phyloP scores from a whole-genome alignment of 2,888 invertebrate species.

The Antheraea yamamai region DNA sequence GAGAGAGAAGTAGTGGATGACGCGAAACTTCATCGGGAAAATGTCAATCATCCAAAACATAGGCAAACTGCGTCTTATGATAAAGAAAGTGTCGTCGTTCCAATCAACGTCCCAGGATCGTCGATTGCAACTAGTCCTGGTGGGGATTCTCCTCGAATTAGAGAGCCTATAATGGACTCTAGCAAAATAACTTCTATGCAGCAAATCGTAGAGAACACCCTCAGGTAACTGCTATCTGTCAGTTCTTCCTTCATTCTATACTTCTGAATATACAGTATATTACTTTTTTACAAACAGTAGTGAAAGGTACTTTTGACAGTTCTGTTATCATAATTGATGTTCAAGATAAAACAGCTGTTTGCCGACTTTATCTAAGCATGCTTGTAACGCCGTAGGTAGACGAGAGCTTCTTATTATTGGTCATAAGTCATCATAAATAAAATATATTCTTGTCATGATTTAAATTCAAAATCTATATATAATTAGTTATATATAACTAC shows the following conservation, averaged over 20 bases:
- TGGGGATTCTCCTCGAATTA: constrained; percentile 50
- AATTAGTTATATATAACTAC: not conserved
- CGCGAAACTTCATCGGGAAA: constrained; percentile 82
- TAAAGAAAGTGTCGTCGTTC: constrained; percentile 75
- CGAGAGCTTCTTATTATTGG: not conserved
- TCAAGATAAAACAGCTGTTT: constrained; percentile 37
- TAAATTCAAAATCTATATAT: not conserved
- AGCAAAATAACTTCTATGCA: constrained; percentile 80
- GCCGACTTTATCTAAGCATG: constrained; percentile 11
- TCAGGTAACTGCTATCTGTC: constrained; percentile 70
- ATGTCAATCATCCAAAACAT: constrained; percentile 83
- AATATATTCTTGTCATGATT: not conserved
- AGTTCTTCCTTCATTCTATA: constrained; percentile 12
- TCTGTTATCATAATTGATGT: constrained; percentile 30
- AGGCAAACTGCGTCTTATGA: constrained; percentile 82
- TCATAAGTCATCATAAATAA: not conserved
- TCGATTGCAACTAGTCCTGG: constrained; percentile 59
- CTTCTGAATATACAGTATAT: constrained; percentile 3
- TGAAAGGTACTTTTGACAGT: constrained; percentile 27
- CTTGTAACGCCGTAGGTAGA: not conserved
- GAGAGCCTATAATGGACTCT: constrained; percentile 74
- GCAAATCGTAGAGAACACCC: constrained; percentile 84
- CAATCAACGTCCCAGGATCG: constrained; percentile 68
- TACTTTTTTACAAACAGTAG: constrained; percentile 22
- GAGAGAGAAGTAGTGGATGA: constrained; percentile 78